A percentile compares a stretch with the other conserved stretches of the same genome.
phyloP scores from a whole-genome alignment of 2,797 vertebrate genomes.

The Merluccius polli region DNA sequence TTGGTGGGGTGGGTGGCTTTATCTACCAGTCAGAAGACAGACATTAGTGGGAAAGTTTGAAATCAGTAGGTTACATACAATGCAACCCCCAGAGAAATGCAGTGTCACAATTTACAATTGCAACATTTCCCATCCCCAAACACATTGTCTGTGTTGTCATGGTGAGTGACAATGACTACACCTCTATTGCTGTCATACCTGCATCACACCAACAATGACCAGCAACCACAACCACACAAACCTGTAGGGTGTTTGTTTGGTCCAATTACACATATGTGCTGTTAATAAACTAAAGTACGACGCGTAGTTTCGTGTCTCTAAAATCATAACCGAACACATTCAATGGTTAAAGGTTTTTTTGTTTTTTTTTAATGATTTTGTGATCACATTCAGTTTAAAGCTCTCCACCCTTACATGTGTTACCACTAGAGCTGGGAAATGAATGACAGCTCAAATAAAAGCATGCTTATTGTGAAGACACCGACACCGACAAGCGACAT shows the following conservation, averaged over 20 bases:
- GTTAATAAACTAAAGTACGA: neutral
- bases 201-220: neutral
- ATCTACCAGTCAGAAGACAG: conserved; percentile 67
- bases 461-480: neutral
- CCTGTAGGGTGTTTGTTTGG: neutral
- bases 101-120: neutral
- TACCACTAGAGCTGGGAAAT: neutral
- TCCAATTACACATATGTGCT: neutral
- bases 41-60: neutral
- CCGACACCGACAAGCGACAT: neutral
- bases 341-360: neutral
- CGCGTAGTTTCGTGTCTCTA: neutral
- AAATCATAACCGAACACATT: neutral
- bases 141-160: neutral
- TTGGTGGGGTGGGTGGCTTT: conserved; percentile 97
- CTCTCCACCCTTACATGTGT: conserved; percentile 1
- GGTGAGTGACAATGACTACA: neutral
- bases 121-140: neutral
- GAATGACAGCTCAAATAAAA: conserved; percentile 15
- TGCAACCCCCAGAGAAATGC: neutral
- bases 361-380: neutral
- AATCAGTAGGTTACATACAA: neutral
- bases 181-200: neutral
- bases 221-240: neutral
- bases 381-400: neutral